Conservation (phyloP, 2,888 invertebrate genomes). For the Coelopa pilipes region DNA sequence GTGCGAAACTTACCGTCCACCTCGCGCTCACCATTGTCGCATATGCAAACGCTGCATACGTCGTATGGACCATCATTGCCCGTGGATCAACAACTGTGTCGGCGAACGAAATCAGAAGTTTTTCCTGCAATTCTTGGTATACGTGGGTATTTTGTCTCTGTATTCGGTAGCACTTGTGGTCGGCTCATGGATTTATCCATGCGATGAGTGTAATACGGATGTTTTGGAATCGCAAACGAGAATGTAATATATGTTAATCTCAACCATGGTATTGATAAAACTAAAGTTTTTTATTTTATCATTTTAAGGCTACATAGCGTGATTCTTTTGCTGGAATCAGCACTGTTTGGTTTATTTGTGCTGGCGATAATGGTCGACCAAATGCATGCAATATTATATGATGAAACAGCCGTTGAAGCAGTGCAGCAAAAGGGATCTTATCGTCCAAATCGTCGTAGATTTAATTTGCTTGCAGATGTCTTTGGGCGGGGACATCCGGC, state of each 20-base stretch:
- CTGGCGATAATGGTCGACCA: constrained; percentile 88
- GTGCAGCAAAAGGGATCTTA: constrained; percentile 76
- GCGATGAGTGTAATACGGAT: constrained; percentile 73
- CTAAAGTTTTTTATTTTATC: neutral
- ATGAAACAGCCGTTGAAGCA: constrained; percentile 86
- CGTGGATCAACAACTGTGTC: constrained; percentile 94
- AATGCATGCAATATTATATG: constrained; percentile 83
- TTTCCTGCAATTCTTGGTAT: constrained; percentile 88
- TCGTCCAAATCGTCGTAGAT: constrained; percentile 73
- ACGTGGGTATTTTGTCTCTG: constrained; percentile 75
- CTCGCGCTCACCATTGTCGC: constrained; percentile 87
- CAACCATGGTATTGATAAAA: neutral
- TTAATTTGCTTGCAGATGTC: constrained; percentile 79
- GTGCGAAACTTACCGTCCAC: constrained; percentile 84
- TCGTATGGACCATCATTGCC: constrained; percentile 75
- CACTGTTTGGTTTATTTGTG: constrained; percentile 89
- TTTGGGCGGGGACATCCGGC: constrained; percentile 80
- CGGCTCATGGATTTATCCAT: constrained; percentile 78
- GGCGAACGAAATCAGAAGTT: constrained; percentile 93
- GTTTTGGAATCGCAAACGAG: constrained; percentile 76
- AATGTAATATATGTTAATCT: constrained; percentile 71
- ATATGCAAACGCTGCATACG: constrained; percentile 84
- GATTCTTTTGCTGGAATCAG: constrained; percentile 81
- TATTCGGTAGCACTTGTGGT: constrained; percentile 79
- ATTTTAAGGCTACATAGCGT: constrained; percentile 82